Evolutionary conservation across 1,140 invertebrate species (phyloP).

Genomic region (Anastrepha obliqua): DNA sequence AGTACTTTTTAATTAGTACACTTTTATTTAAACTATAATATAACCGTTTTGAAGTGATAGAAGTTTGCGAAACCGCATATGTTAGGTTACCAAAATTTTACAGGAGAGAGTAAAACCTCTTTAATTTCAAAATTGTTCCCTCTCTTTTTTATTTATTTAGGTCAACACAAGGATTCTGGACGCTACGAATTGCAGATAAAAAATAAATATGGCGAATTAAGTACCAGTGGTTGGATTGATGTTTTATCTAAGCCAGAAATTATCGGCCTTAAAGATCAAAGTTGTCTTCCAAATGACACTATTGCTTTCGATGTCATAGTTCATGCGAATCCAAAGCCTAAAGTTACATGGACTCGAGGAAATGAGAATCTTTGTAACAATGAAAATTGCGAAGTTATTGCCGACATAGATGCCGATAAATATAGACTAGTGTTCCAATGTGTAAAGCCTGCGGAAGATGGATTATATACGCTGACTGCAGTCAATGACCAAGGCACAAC

Average conservation of each 20-base stretch:
- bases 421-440: slow-evolving; percentile 81
- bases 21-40: no score
- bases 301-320: slow-evolving; percentile 83
- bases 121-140: no score
- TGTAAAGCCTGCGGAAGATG: slow-evolving; percentile 84
- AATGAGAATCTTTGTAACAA: slow-evolving; percentile 72
- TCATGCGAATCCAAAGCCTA: slow-evolving; percentile 86
- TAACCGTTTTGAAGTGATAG: no score
- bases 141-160: slow-evolving; percentile 67
- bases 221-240: slow-evolving; percentile 82
- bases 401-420: slow-evolving; percentile 71
- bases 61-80: no score
- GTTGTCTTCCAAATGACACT: slow-evolving; percentile 82
- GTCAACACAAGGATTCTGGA: slow-evolving; percentile 85
- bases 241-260: slow-evolving; percentile 86
- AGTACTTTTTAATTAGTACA: no score
- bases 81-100: no score
- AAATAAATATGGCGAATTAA: slow-evolving; percentile 85
- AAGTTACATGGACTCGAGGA: slow-evolving; percentile 82
- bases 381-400: slow-evolving; percentile 73
- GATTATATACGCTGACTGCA: slow-evolving; percentile 85
- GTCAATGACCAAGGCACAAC: slow-evolving; percentile 86
- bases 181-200: slow-evolving; percentile 85
- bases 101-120: no score
- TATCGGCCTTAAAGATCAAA: slow-evolving; percentile 82